phyloP scores from a whole-genome alignment of 1,140 invertebrate species.

The Lerema accius region DNA sequence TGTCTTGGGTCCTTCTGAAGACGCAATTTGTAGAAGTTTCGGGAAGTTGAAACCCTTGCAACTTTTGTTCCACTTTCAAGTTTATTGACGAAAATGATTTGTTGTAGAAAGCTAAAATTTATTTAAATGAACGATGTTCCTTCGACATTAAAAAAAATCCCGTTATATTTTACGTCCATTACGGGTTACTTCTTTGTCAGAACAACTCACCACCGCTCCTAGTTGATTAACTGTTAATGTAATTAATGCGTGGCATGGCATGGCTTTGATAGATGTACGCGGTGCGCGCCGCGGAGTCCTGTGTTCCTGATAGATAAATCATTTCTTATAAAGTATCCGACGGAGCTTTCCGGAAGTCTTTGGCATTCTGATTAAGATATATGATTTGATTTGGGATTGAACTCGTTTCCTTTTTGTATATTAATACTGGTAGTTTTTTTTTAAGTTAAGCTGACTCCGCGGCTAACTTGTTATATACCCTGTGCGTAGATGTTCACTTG shows the following conservation, averaged over 20 bases:
- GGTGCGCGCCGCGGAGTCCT: slow-evolving; percentile 15
- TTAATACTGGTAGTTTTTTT: too few relatives aligned
- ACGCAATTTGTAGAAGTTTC: background rate
- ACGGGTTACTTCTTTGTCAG: slow-evolving; percentile 4
- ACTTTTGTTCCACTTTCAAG: background rate
- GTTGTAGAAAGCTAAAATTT: too few relatives aligned
- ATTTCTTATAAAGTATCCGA: slow-evolving; percentile 14
- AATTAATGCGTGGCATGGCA: slow-evolving; percentile 37
- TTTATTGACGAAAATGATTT: too few relatives aligned
- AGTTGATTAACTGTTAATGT: slow-evolving; percentile 30
- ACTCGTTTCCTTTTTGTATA: too few relatives aligned
- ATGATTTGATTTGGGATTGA: too few relatives aligned
- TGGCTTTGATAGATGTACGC: slow-evolving; percentile 37
- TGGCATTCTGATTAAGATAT: slow-evolving; percentile 16
- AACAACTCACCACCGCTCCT: slow-evolving; percentile 3
- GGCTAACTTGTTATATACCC: too few relatives aligned
- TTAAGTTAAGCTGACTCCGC: too few relatives aligned
- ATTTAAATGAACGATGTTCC: too few relatives aligned
- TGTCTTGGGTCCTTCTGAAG: slow-evolving; percentile 9
- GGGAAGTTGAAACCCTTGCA: background rate
- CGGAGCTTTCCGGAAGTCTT: slow-evolving; percentile 20
- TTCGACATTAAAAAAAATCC: background rate
- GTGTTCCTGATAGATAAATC: slow-evolving; percentile 18
- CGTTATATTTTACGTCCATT: background rate
- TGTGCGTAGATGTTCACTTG: too few relatives aligned